These are phyloP conservation scores for Flexamia atlantica DNA, from an alignment of 2,888 invertebrate genomes.

Conservation along the genomic window DNA sequence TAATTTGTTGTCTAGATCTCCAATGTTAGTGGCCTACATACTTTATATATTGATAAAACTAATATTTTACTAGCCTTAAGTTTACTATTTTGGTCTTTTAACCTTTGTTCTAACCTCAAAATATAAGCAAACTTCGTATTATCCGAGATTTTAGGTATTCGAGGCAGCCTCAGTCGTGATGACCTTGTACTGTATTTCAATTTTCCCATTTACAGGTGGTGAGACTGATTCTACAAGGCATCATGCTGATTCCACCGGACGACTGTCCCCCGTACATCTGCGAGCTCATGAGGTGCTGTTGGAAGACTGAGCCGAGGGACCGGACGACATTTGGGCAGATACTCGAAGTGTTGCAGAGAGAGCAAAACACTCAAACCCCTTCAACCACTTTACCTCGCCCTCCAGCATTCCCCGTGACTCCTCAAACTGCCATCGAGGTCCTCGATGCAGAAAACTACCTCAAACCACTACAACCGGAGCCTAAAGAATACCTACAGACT, in stretches of 20 bases:
- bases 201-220: conserved; percentile 84
- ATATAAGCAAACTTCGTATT: too few relatives aligned
- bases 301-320: conserved; percentile 89
- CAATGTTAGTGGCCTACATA: too few relatives aligned
- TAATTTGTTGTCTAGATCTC: too few relatives aligned
- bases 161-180: too few relatives aligned
- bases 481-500: conserved; percentile 79
- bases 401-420: conserved; percentile 65
- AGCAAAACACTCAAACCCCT: conserved; percentile 59
- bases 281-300: conserved; percentile 88
- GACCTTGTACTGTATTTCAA: too few relatives aligned
- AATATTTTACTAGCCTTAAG: too few relatives aligned
- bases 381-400: conserved; percentile 67
- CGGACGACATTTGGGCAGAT: conserved; percentile 86
- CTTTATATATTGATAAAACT: too few relatives aligned
- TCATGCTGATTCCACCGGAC: conserved; percentile 88
- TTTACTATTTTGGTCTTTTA: too few relatives aligned
- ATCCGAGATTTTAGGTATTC: too few relatives aligned
- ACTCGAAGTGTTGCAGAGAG: conserved; percentile 80
- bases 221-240: conserved; percentile 87
- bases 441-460: conserved; percentile 85
- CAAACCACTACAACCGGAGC: conserved; percentile 77
- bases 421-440: conserved; percentile 72
- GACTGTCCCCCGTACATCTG: conserved; percentile 86
- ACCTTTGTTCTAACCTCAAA: too few relatives aligned